Evolutionary conservation across 1,140 invertebrate genomes (phyloP).

Genomic region (Nylanderia fulva): DNA sequence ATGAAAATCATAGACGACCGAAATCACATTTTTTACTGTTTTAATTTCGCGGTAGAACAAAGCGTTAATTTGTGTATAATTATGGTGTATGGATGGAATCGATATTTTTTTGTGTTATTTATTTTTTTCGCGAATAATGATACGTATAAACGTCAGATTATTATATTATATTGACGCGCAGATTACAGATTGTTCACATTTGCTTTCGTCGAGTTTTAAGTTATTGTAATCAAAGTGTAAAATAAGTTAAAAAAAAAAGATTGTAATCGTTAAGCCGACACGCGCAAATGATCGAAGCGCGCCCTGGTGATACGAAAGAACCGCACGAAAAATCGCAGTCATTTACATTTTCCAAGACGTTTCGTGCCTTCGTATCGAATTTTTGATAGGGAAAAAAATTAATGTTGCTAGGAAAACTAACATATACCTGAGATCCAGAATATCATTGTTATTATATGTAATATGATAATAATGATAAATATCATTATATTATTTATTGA

Average conservation of each 20-base stretch:
- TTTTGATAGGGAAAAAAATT: constrained; percentile 57
- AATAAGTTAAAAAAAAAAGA: constrained; percentile 42
- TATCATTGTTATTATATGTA: background rate
- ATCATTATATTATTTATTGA: constrained; percentile 51
- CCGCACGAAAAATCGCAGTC: constrained; percentile 54
- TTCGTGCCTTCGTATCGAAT: constrained; percentile 63
- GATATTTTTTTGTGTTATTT: constrained; percentile 73
- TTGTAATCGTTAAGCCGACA: constrained; percentile 34
- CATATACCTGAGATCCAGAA: constrained; percentile 4
- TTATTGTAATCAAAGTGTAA: constrained; percentile 55
- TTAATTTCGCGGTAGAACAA: background rate
- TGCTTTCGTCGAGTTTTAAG: constrained; percentile 34
- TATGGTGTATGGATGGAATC: constrained; percentile 41
- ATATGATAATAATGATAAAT: background rate
- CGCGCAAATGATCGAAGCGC: constrained; percentile 7
- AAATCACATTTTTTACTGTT: background rate
- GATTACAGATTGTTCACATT: constrained; percentile 39
- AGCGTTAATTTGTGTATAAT: constrained; percentile 42
- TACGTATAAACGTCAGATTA: constrained; percentile 12
- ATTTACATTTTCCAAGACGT: constrained; percentile 45
- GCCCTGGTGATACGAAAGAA: constrained; percentile 49
- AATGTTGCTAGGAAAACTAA: constrained; percentile 10
- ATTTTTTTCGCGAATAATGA: constrained; percentile 65
- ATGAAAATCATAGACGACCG: background rate
- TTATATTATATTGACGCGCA: constrained; percentile 21